These are phyloP conservation scores for Apodemia zela DNA, from an alignment of 2,888 invertebrate species.

Conservation along the genomic window DNA sequence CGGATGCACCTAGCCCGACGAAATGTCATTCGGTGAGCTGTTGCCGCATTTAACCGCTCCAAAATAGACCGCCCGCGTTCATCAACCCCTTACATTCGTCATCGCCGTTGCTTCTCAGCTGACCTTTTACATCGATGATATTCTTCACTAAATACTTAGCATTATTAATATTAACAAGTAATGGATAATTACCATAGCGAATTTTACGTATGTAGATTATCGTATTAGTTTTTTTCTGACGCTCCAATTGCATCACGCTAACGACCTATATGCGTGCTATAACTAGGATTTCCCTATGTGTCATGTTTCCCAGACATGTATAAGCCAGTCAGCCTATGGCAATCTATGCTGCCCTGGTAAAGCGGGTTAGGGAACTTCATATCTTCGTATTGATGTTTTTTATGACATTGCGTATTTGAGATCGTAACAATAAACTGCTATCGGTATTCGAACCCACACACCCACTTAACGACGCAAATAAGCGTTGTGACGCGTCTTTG, in stretches of 20 bases:
- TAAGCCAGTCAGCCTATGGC: background rate
- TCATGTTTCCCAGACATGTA: background rate
- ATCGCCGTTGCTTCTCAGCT: conserved; percentile 49
- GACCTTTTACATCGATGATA: conserved; percentile 60
- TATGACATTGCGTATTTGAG: too few species aligned
- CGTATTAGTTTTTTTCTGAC: conserved; percentile 1
- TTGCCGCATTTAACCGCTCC: conserved; percentile 72
- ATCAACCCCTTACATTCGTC: conserved; percentile 76
- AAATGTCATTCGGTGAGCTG: conserved; percentile 78
- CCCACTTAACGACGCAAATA: too few species aligned
- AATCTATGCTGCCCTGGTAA: background rate
- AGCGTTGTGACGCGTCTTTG: too few species aligned
- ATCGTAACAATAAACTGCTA: too few species aligned
- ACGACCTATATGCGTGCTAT: conserved; percentile 12
- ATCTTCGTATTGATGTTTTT: background rate
- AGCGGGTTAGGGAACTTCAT: background rate
- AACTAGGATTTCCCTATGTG: conserved; percentile 15
- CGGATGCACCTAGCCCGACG: conserved; percentile 71
- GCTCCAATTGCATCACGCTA: conserved; percentile 14
- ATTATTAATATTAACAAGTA: conserved; percentile 38
- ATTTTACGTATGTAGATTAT: background rate
- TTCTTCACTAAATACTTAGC: conserved; percentile 35
- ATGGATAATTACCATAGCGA: conserved; percentile 34
- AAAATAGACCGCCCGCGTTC: conserved; percentile 75
- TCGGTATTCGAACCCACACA: too few species aligned